Base-by-base conservation (phyloP, 1,140 invertebrate genomes). In the Psilanteris sp. region DNA sequence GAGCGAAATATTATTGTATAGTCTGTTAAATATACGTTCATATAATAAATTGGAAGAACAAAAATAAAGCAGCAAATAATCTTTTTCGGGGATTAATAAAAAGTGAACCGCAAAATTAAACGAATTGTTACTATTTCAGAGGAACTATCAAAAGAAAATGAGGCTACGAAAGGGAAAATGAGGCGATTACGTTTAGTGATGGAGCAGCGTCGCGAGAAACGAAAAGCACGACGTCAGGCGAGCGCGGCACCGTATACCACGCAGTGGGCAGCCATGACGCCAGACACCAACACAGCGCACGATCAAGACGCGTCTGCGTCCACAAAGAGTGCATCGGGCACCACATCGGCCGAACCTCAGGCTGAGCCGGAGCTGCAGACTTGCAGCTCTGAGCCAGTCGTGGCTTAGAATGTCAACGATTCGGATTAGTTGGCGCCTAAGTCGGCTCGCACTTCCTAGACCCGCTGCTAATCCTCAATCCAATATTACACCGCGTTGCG, bases 151-250 rank as follows among this genome's bases (percentile, higher is more conserved):
- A 91, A 86, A 81, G 94, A 94, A 80, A 94, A 96, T 79, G 91
- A 92, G 61, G 94, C 94, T 66, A 95, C 94, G 3, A 93, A 95
- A 73, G 93, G 93, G 29, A 97, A 97, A 85, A 91, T 97, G 86
- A 93, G 95, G 80, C 93, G 95, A 46, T 88, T 97, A 8, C 92
- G 95, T 59, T 89, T 95, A 13, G 94, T 97, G 18, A 95, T 97
- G 94, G 94, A 96, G 75, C 94, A 97, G 83, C 91, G 94, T 75
- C 92, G 95, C 44, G 93, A 95, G 59, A 91, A 94, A 48, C 91
- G 95, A 20, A 92, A 93, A 82, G 94, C 94, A 3, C 90, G 95
- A 54, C 93, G 95, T 76, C 90, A 94, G 43, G 89, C 89, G 3
- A 92, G 94, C 71, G 90, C 91, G 1, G 87, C 92, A 5, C 94